Percentiles rank a stretch among this genome's conserved stretches.
These are phyloP conservation scores for Fulmarus glacialis DNA, from an alignment of 2,113 vertebrate genomes.

Conservation along the genomic window DNA sequence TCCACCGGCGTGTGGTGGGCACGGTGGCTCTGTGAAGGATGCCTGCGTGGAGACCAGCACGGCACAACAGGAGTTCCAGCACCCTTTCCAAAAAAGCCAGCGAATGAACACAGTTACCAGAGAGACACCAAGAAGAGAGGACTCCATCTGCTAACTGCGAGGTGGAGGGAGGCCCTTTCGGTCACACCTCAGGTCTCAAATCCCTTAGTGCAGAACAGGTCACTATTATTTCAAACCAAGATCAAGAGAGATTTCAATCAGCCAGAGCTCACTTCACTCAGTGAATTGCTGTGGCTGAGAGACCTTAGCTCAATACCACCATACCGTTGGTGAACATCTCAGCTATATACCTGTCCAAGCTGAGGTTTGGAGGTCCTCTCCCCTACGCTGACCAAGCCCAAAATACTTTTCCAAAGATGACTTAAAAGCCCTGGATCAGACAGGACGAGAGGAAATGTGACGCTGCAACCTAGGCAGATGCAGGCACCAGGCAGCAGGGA, in stretches of 20 bases:
- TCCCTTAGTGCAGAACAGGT: background rate
- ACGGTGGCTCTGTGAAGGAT: background rate
- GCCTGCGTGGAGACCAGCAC: rapidly evolving
- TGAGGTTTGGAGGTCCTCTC: background rate
- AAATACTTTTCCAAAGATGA: background rate
- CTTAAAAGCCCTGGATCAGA: background rate
- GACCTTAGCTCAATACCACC: background rate
- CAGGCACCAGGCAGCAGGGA: background rate
- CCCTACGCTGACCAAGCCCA: background rate
- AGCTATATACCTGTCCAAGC: background rate
- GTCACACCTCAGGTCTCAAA: background rate
- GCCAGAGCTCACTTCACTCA: background rate
- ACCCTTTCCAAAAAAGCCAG: background rate
- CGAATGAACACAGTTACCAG: rapidly evolving
- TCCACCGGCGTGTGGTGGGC: rapidly evolving
- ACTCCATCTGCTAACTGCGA: rapidly evolving
- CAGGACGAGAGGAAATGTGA: background rate
- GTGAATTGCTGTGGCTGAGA: background rate
- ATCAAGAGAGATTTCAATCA: background rate
- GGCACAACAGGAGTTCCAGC: background rate
- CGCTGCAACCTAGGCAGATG: background rate
- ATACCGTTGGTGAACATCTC: background rate
- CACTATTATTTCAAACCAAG: background rate
- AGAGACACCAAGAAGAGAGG: background rate
- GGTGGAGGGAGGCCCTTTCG: rapidly evolving